These are phyloP conservation scores for Anastrepha obliqua DNA, from an alignment of 1,140 invertebrate genomes.

Conservation along the genomic window DNA sequence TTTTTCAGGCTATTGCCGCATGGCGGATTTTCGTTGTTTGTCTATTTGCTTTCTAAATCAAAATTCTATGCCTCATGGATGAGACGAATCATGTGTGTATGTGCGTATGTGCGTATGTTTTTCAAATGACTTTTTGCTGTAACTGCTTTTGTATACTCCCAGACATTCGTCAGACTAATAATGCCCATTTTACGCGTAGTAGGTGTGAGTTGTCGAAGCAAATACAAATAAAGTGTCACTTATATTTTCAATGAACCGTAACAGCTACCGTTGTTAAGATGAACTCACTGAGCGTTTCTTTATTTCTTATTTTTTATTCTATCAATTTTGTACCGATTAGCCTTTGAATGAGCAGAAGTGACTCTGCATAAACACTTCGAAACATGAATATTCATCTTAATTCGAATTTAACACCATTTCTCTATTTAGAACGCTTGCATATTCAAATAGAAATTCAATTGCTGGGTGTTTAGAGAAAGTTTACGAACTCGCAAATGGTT, in stretches of 20 bases:
- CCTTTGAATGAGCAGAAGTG: background rate
- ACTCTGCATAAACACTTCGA: conserved; percentile 10
- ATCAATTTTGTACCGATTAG: background rate
- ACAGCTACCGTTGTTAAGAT: background rate
- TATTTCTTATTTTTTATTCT: background rate
- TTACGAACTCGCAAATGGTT: too few species aligned
- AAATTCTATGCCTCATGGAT: background rate
- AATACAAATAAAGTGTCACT: background rate
- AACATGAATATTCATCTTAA: too few species aligned
- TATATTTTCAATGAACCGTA: conserved; percentile 38
- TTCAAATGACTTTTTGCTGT: background rate
- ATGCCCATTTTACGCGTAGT: background rate
- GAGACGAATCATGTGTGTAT: background rate
- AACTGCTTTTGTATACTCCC: background rate
- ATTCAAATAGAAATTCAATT: too few species aligned
- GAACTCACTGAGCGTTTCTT: background rate
- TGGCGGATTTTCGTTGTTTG: background rate
- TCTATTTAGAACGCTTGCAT: too few species aligned
- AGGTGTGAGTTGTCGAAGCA: background rate
- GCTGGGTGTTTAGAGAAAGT: too few species aligned
- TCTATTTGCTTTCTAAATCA: background rate
- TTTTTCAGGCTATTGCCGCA: background rate
- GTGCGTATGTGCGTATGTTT: background rate
- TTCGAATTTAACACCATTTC: too few species aligned
- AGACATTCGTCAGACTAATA: background rate